Base-by-base conservation (phyloP, 2,888 invertebrate genomes). In the Agriopis leucophaearia region DNA sequence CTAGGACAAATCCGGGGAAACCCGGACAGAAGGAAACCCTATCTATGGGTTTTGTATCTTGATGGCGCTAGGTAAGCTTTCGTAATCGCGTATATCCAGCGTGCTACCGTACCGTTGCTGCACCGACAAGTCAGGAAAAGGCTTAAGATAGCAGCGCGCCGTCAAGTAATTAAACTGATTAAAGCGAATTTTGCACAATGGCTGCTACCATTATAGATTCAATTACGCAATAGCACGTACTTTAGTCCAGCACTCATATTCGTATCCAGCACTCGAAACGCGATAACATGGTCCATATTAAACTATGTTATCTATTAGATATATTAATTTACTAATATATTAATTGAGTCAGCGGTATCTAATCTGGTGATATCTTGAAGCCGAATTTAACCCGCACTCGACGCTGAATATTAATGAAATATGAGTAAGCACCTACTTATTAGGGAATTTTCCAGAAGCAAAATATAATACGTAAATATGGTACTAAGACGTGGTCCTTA, bases 241-340 rank as follows among this genome's bases (percentile, higher is more conserved):
- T 62, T 66, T 62, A 52, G 52, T 36, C 10, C 55, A 12, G 36
- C 47, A 58, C 50, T 59, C 42, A 50, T 50, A 50, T 71, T 59
- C 42, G 38, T 50, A 50, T 71, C 71, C 48, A 54, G n/a, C 72
- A 73, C 73, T 75, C 69, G 69, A 81, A 63, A 59, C 47, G 0
- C 16, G 85, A 86, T 90, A 91, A 83, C 82, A 74, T 66, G 74
- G 74, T 81, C 82, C 79, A 81, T 88, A 88, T 86, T 85, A 83
- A 86, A 86, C 69, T 69, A 57, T 57, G 72, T 87, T 89, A 89
- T 89, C 89, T 71, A 44, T 67, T 64, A 77, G 76, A 79, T 79
- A 83, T 85, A 89, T 87, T 87, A 87, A 89, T 87, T 89, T 82
- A 86, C 81, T 87, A 74, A 83, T 86, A 82, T 82, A 85, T 85